Percentiles rank a stretch among this genome's conserved stretches.
Evolutionary conservation across 2,888 invertebrate species (phyloP).

Genomic region (Cenopis cana): DNA sequence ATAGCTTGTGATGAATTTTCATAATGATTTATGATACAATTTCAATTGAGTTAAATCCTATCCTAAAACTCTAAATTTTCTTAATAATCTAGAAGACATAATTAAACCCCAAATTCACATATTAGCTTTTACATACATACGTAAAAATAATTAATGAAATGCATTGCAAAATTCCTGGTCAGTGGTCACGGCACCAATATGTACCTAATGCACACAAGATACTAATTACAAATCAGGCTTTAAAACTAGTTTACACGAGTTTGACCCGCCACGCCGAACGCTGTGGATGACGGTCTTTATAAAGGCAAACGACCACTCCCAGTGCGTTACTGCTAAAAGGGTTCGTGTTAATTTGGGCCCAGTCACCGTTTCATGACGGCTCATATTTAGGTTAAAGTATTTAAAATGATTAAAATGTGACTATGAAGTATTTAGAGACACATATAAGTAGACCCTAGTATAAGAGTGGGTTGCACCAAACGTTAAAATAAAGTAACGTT

Average conservation of each 20-base stretch:
- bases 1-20: too few species aligned
- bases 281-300: conserved; percentile 53
- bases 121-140: too few species aligned
- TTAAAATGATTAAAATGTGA: conserved; percentile 51
- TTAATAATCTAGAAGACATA: too few species aligned
- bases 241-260: conserved; percentile 19
- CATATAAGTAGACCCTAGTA: neutral
- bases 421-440: neutral
- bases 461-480: too few species aligned
- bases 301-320: conserved; percentile 74
- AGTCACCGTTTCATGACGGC: conserved; percentile 55
- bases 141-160: neutral
- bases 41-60: too few species aligned
- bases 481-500: too few species aligned
- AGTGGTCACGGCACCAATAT: conserved; percentile 20
- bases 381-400: conserved; percentile 51
- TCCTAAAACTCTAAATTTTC: too few species aligned
- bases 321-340: conserved; percentile 68
- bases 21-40: too few species aligned
- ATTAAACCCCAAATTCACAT: too few species aligned
- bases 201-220: conserved; percentile 1
- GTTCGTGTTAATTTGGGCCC: conserved; percentile 75
- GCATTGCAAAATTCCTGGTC: conserved; percentile 1
- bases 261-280: conserved; percentile 10
- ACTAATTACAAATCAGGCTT: conserved; percentile 27